Evolutionary conservation across 2,113 vertebrate species (phyloP).

Genomic region (western clawed frog (Xenopus tropicalis)): UCB_Xtro_10.0 CM004443.2:174892501-174893000

Average conservation of each 20-base stretch:
- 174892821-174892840: conserved; percentile 33
- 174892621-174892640: not conserved
- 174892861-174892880: conserved; percentile 21
- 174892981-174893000: conserved; percentile 13
- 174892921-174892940: conserved; percentile 45
- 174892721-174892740: not conserved
- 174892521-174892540: too few species aligned
- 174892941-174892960: conserved; percentile 40
- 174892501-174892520: too few species aligned
- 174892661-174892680: not conserved
- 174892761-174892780: conserved; percentile 50
- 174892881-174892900: conserved; percentile 43
- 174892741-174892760: conserved; percentile 41
- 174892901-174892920: conserved; percentile 41
- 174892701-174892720: not conserved
- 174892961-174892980: not conserved
- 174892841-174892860: conserved; percentile 47
- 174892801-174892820: conserved; percentile 46
- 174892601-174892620: not conserved
- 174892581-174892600: too few species aligned
- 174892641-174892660: not conserved
- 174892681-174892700: not conserved
- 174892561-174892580: too few species aligned
- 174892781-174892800: conserved; percentile 42
- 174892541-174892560: too few species aligned